Evolutionary conservation across 1,140 invertebrate species (phyloP).

Genomic region (Penaeus indicus): DNA sequence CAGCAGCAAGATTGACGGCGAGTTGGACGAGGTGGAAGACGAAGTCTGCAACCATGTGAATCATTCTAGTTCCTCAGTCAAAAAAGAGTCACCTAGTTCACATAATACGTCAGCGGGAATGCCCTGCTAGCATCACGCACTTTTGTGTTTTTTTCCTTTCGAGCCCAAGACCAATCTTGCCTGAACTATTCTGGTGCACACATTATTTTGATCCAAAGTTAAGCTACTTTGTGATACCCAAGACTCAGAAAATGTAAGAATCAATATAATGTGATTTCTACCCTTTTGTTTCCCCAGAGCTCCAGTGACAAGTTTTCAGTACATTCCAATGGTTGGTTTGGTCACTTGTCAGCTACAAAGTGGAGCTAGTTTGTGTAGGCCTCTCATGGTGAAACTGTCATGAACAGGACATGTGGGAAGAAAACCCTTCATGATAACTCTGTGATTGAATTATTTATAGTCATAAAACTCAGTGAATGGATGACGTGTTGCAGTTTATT

Average conservation of each 20-base stretch:
- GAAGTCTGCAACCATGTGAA: slow-evolving; percentile 58
- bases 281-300: slow-evolving; percentile 24
- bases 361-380: slow-evolving; percentile 32
- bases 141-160: slow-evolving; percentile 32
- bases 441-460: slow-evolving; percentile 48
- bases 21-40: slow-evolving; percentile 7
- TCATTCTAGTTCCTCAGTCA: slow-evolving; percentile 48
- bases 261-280: slow-evolving; percentile 9
- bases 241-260: slow-evolving; percentile 7
- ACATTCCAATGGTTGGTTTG: slow-evolving; percentile 54
- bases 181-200: slow-evolving; percentile 43
- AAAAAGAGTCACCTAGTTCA: slow-evolving; percentile 47
- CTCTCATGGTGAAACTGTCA: slow-evolving; percentile 21
- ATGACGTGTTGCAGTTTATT: slow-evolving; percentile 12
- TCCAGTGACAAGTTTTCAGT: slow-evolving; percentile 45
- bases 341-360: slow-evolving; percentile 26
- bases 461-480: slow-evolving; percentile 24
- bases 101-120: slow-evolving; percentile 41
- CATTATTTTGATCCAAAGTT: slow-evolving; percentile 45
- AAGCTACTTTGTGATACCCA: slow-evolving; percentile 22
- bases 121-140: slow-evolving; percentile 55
- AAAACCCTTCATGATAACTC: slow-evolving; percentile 27
- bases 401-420: background rate
- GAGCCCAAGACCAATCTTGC: slow-evolving; percentile 30
- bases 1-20: slow-evolving; percentile 28